phyloP scores from a whole-genome alignment of 1,140 invertebrate genomes.

The Caenorhabditis remanei region DNA sequence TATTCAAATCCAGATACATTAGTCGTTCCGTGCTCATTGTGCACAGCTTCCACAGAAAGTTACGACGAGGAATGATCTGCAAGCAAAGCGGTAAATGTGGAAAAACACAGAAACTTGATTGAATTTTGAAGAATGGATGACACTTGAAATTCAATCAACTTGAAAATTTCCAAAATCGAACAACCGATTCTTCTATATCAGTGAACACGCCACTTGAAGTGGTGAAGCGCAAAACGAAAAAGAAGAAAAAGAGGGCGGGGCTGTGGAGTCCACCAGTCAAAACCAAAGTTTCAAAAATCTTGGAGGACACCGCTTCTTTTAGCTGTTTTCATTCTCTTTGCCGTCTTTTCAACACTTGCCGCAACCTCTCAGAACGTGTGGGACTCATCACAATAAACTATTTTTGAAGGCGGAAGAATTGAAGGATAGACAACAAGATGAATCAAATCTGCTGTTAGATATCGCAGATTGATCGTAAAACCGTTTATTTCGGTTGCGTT shows the following conservation, averaged over 20 bases:
- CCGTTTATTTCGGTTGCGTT: slow-evolving; percentile 20
- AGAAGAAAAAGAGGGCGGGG: slow-evolving; percentile 10
- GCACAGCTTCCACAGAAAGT: slow-evolving; percentile 21
- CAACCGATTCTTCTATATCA: background rate
- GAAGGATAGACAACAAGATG: slow-evolving; percentile 25
- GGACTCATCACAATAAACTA: slow-evolving; percentile 53
- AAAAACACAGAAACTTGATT: slow-evolving; percentile 41
- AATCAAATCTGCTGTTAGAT: slow-evolving; percentile 47
- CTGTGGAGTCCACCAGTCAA: background rate
- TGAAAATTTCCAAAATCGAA: background rate
- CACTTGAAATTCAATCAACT: slow-evolving; percentile 42
- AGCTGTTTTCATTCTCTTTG: slow-evolving; percentile 31
- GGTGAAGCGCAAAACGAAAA: slow-evolving; percentile 5
- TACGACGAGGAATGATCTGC: slow-evolving; percentile 37
- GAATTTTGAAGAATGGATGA: slow-evolving; percentile 17
- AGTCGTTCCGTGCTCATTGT: slow-evolving; percentile 37
- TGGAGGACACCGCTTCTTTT: slow-evolving; percentile 5
- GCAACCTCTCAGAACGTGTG: slow-evolving; percentile 13
- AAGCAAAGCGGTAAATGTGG: background rate
- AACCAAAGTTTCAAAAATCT: slow-evolving; percentile 56
- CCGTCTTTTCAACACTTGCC: slow-evolving; percentile 46
- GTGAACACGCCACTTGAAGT: slow-evolving; percentile 45
- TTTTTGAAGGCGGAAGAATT: slow-evolving; percentile 32
- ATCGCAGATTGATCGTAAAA: slow-evolving; percentile 52
- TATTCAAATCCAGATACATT: slow-evolving; percentile 47